Percentiles rank a stretch among this genome's conserved stretches.
phyloP scores from a whole-genome alignment of 2,797 vertebrate genomes.

The Phrynocephalus vlangalii region DNA sequence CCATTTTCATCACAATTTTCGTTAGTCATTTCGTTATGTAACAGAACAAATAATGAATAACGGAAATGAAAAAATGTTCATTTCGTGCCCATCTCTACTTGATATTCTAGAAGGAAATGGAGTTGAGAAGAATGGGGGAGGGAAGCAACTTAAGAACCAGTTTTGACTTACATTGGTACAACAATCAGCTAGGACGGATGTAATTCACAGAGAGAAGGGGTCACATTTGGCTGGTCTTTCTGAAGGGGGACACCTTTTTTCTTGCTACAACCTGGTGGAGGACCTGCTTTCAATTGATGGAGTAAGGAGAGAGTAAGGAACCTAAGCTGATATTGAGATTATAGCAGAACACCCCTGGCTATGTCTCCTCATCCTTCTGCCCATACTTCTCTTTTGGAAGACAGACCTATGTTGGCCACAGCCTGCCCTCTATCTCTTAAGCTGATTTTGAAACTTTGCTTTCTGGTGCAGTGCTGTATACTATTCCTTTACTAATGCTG shows the following conservation, averaged over 20 bases:
- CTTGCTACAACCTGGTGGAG: too few species aligned
- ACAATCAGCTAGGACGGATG: background rate
- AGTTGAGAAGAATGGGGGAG: too few species aligned
- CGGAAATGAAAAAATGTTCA: too few species aligned
- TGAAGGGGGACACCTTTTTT: too few species aligned
- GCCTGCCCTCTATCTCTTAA: background rate
- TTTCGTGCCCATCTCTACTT: too few species aligned
- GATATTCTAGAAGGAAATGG: too few species aligned
- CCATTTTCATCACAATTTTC: too few species aligned
- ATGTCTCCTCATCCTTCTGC: background rate
- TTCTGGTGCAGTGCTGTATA: background rate
- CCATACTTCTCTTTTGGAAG: background rate
- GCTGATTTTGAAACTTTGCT: background rate
- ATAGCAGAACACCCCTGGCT: background rate
- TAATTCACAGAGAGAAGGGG: background rate
- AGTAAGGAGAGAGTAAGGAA: too few species aligned
- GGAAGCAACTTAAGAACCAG: too few species aligned
- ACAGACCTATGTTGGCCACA: background rate
- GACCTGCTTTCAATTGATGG: too few species aligned
- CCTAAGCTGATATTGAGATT: background rate
- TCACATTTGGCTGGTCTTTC: background rate
- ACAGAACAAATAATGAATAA: too few species aligned
- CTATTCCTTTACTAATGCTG: background rate
- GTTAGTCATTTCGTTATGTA: too few species aligned
- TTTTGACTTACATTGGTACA: background rate